A percentile compares a stretch with the other conserved stretches of the same genome.
Evolutionary conservation across 2,797 vertebrate genomes (phyloP).

Genomic region (Pseudocheirus occidentalis): DNA sequence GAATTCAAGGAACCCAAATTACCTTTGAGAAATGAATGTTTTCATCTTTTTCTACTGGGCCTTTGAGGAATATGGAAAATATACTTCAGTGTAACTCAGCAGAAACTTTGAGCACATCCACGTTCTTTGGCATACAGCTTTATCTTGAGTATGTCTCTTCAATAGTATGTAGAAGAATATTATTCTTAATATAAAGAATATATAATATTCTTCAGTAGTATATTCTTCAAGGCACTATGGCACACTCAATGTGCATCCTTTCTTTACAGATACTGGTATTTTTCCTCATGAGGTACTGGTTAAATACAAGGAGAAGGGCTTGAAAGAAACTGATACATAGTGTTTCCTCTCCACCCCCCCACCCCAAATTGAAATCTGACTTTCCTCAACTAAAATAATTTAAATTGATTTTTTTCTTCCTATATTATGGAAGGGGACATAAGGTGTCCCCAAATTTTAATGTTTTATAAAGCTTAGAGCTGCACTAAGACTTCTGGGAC

Average conservation of each 20-base stretch:
- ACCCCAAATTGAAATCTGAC: not conserved
- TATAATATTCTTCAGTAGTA: too few species aligned
- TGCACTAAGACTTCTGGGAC: not conserved
- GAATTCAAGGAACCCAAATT: too few species aligned
- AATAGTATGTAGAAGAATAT: too few species aligned
- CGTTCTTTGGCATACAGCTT: too few species aligned
- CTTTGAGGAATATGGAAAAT: too few species aligned
- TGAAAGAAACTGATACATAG: not conserved
- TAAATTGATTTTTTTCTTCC: not conserved
- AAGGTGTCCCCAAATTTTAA: not conserved
- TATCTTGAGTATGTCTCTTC: too few species aligned
- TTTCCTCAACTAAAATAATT: not conserved
- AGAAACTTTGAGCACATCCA: too few species aligned
- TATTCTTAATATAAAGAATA: too few species aligned
- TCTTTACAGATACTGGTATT: not conserved
- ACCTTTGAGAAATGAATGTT: too few species aligned
- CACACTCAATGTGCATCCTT: not conserved
- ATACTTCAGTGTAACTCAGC: too few species aligned
- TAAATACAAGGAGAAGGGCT: constrained; percentile 34
- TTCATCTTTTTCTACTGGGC: too few species aligned
- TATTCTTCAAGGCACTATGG: not conserved
- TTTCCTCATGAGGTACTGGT: constrained; percentile 15
- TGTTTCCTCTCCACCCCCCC: not conserved
- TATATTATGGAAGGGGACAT: too few species aligned
- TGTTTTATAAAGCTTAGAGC: not conserved